phyloP scores from a whole-genome alignment of 2,113 vertebrate species.

The Myiopsitta monachus region DNA sequence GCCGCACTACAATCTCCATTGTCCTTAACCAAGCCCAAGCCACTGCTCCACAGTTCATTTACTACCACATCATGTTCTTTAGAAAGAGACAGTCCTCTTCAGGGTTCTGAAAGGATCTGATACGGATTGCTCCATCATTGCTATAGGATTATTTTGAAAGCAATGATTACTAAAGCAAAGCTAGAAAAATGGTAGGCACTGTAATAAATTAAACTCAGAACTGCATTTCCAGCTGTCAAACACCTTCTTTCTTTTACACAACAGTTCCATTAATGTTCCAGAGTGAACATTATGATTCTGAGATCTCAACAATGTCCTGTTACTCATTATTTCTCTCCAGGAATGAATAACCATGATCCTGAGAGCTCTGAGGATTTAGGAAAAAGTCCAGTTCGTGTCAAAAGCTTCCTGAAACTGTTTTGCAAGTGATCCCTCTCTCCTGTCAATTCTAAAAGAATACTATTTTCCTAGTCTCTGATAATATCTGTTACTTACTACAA shows the following conservation, averaged over 20 bases:
- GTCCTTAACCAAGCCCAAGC: neutral
- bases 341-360: neutral
- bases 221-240: constrained; percentile 37
- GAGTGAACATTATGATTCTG: neutral
- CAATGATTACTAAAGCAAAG: neutral
- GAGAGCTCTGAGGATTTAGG: neutral
- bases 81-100: neutral
- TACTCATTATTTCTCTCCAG: constrained; percentile 21
- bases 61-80: rapidly evolving
- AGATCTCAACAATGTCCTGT: constrained; percentile 1
- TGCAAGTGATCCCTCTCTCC: neutral
- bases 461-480: neutral
- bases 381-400: neutral
- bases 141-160: neutral
- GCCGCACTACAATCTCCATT: neutral
- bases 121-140: neutral
- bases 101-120: neutral
- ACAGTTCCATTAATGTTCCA: neutral
- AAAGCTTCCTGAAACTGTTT: neutral
- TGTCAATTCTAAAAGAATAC: neutral
- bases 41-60: neutral
- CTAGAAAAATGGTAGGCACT: neutral
- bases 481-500: neutral
- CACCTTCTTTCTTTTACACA: constrained; percentile 14
- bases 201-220: neutral